Evolutionary conservation across 2,113 vertebrate genomes (phyloP).

Genomic region (Seriola dumerili): DNA sequence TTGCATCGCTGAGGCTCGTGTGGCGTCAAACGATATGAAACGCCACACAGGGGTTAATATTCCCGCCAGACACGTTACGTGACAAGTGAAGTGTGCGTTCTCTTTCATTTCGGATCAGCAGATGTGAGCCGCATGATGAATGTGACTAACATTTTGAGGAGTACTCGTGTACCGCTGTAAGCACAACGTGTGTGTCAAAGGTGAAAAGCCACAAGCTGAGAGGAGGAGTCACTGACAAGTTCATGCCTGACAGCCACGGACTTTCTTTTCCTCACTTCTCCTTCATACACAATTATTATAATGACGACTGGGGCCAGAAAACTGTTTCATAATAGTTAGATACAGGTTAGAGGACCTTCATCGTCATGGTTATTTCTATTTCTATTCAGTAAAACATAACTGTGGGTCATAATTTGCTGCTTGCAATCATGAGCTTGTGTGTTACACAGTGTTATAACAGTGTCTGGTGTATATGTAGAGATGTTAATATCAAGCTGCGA

Average conservation of each 20-base stretch:
- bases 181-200: constrained; percentile 26
- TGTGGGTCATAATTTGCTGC: too few relatives aligned
- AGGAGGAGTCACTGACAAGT: constrained; percentile 13
- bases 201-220: constrained; percentile 43
- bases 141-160: constrained; percentile 13
- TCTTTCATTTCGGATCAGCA: constrained; percentile 25
- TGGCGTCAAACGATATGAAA: constrained; percentile 37
- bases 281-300: background rate
- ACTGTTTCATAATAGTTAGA: too few relatives aligned
- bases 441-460: too few relatives aligned
- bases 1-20: constrained; percentile 11
- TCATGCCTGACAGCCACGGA: background rate
- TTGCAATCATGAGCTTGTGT: too few relatives aligned
- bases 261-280: background rate
- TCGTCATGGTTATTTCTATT: too few relatives aligned
- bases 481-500: background rate
- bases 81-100: constrained; percentile 33
- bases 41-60: constrained; percentile 40
- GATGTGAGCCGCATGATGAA: constrained; percentile 31
- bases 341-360: too few relatives aligned
- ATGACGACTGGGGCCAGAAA: too few relatives aligned
- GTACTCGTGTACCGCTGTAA: constrained; percentile 26
- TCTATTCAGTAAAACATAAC: too few relatives aligned
- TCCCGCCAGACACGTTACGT: constrained; percentile 4
- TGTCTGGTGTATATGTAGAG: background rate